Conservation (phyloP, 2,888 invertebrate genomes). For the Ochropacha duplaris region DNA sequence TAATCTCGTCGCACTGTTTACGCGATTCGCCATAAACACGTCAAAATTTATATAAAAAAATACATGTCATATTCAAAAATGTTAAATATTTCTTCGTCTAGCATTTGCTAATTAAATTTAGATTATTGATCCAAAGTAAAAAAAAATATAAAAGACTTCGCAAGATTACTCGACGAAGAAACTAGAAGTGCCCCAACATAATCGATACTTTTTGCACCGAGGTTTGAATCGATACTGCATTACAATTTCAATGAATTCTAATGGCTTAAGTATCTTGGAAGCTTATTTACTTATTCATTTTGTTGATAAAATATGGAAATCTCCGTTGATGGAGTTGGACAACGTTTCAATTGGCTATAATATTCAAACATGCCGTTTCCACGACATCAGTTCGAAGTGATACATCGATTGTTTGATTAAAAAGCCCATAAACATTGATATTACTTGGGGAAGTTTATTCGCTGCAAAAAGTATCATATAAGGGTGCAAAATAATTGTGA, state of each 20-base stretch:
- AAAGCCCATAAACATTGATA: neutral
- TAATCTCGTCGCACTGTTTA: constrained; percentile 41
- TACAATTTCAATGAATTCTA: neutral
- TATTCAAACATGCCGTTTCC: neutral
- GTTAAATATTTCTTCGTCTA: constrained; percentile 47
- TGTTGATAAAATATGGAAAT: neutral
- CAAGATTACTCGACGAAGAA: constrained; percentile 64
- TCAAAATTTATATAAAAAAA: constrained; percentile 30
- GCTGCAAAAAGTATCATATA: neutral
- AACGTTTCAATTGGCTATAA: neutral
- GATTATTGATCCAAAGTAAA: constrained; percentile 35
- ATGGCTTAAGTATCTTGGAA: neutral
- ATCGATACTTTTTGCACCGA: constrained; percentile 2
- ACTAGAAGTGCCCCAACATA: constrained; percentile 14
- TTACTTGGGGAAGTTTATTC: neutral
- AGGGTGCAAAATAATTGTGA: neutral
- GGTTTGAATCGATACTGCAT: neutral
- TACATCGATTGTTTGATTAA: neutral
- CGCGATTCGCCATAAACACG: constrained; percentile 38
- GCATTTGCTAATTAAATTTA: constrained; percentile 62
- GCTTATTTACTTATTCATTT: neutral
- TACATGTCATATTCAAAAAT: constrained; percentile 16
- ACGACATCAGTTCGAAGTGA: neutral
- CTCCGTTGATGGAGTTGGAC: neutral
- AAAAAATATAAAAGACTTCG: constrained; percentile 40